Conservation (phyloP, 1,140 invertebrate species). For the Hesperophylax magnus region DNA sequence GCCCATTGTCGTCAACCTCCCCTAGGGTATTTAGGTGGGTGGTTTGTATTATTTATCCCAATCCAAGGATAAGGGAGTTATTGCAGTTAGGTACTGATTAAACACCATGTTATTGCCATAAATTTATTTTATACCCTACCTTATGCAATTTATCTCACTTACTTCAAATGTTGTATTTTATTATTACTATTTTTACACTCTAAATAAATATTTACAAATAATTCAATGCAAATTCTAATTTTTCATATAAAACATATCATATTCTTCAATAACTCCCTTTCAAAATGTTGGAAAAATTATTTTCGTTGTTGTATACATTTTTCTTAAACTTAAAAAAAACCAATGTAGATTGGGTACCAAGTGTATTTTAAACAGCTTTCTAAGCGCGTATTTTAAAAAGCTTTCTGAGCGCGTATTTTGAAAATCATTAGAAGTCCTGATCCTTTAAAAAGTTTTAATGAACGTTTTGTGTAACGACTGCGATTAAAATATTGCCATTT, state of each 20-base stretch:
- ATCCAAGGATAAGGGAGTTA: slow-evolving; percentile 24
- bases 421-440: neutral
- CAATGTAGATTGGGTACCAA: too few species aligned
- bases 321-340: too few species aligned
- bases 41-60: neutral
- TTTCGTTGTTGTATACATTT: too few species aligned
- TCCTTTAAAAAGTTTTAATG: slow-evolving; percentile 53
- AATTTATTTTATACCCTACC: neutral
- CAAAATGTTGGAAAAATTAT: too few species aligned
- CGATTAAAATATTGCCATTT: slow-evolving; percentile 38
- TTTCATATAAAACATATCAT: too few species aligned
- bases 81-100: too few species aligned
- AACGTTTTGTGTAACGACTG: slow-evolving; percentile 50
- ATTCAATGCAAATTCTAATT: too few species aligned
- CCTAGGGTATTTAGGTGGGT: slow-evolving; percentile 8
- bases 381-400: neutral
- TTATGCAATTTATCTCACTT: neutral
- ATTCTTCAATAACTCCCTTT: too few species aligned
- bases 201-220: too few species aligned
- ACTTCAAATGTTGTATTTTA: too few species aligned
- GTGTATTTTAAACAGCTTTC: too few species aligned
- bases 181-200: too few species aligned
- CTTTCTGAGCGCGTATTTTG: neutral
- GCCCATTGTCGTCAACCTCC: slow-evolving; percentile 43
- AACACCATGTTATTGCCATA: neutral